These are phyloP conservation scores for Priocnemis perturbator DNA, from an alignment of 2,888 invertebrate genomes.

Conservation along the genomic window DNA sequence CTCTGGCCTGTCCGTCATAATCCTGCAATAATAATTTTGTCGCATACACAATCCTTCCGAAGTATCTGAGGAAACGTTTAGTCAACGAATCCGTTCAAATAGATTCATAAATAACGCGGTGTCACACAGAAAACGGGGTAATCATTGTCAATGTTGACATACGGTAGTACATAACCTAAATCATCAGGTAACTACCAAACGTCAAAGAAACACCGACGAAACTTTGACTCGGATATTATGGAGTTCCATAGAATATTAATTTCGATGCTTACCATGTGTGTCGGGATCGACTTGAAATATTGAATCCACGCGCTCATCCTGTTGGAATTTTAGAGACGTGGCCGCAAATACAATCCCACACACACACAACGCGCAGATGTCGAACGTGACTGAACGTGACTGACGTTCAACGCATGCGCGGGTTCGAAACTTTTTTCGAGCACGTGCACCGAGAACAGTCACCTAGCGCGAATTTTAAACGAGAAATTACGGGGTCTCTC, in stretches of 20 bases:
- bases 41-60: neutral
- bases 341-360: neutral
- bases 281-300: slow-evolving; percentile 67
- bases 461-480: slow-evolving; percentile 29
- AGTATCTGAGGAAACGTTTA: too few species aligned
- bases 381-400: neutral
- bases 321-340: slow-evolving; percentile 25
- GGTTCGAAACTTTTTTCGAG: neutral
- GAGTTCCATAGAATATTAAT: neutral
- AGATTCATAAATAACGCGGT: too few species aligned
- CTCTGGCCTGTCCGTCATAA: slow-evolving; percentile 92
- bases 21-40: slow-evolving; percentile 78
- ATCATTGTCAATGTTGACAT: slow-evolving; percentile 21
- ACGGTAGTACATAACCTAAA: slow-evolving; percentile 37
- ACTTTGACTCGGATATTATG: neutral
- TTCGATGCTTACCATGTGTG: slow-evolving; percentile 65
- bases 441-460: neutral
- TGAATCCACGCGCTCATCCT: slow-evolving; percentile 65
- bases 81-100: too few species aligned
- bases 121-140: too few species aligned
- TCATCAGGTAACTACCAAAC: neutral
- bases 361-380: neutral
- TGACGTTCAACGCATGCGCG: slow-evolving; percentile 24
- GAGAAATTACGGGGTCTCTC: too few species aligned
- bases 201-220: neutral